Percentiles rank a stretch among this genome's conserved stretches.
Conservation (phyloP, 2,797 vertebrate species). For the Periparus ater region DNA sequence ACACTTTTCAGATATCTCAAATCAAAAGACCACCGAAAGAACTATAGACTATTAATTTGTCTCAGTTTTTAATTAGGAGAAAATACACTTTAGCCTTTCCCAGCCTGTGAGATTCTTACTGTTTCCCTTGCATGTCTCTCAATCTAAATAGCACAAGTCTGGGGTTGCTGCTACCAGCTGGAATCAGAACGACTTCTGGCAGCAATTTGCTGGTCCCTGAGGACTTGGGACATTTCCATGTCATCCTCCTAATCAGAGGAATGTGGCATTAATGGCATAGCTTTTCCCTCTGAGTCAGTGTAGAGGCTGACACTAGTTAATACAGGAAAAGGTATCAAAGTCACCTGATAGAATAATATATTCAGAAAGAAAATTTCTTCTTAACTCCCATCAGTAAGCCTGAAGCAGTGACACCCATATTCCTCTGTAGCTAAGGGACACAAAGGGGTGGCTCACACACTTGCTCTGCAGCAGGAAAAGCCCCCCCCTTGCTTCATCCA, state of each 20-base stretch:
- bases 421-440: neutral
- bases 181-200: neutral
- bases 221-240: constrained; percentile 43
- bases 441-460: accelerated
- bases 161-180: neutral
- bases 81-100: constrained; percentile 22
- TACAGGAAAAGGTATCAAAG: constrained; percentile 1
- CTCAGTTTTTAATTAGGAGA: constrained; percentile 20
- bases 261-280: neutral
- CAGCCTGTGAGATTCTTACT: constrained; percentile 9
- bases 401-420: neutral
- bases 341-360: neutral
- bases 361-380: neutral
- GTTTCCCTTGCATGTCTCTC: neutral
- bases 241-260: neutral
- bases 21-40: neutral
- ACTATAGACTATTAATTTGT: neutral
- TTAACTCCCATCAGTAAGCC: neutral
- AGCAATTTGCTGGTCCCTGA: constrained; percentile 37
- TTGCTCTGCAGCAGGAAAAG: neutral
- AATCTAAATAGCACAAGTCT: constrained; percentile 45
- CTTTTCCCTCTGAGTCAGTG: neutral
- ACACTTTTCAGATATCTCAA: neutral
- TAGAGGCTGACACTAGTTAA: neutral
- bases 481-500: neutral